Evolutionary conservation across 2,888 invertebrate species (phyloP), one percentile per base, ranked within the genome.

Genomic region (Drosophila sordidapex): DNA sequence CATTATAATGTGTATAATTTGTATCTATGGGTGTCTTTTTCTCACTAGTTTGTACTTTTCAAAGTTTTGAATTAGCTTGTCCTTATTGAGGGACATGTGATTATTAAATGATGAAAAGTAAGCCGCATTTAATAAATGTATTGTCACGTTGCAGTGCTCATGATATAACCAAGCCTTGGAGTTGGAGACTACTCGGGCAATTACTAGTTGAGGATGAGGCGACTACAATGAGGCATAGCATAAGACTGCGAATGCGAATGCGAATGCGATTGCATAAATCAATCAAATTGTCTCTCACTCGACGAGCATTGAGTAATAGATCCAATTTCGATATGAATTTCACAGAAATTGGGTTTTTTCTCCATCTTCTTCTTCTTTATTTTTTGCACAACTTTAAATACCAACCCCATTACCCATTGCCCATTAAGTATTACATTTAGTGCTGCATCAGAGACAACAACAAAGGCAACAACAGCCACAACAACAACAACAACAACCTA

Each of bases 311-410:
- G 87, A 83, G 87, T 88, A 87, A 87, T 87, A 90, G 87, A 90
- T 90, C 83, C 89, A 88, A 86, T 90, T 87, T 88, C 90, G 89
- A 87, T 87, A 88, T 87, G 89, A 87, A 90, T 79, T 74, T 80
- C 52, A 63, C 76, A 74, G 83, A 85, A 90, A 83, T 83, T 78
- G 76, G 77, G 80, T 63, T 81, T 81, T 60, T 46, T 67, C 73
- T 57, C 36, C 64, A 43, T 56, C 63, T 63, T 67, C 62, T 63
- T 67, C 62, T 64, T 66, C 60, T 35, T 57, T 21, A 54, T 31
- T 62, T 68, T 82, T 81, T 74, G 75, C 76, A 76, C 79, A 90
- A 83, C 90, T 90, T 90, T 89, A 87, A 88, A 88, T 88, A 89
- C 79, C 87, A 90, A 89, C 87, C 87, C 90, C 83, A 87, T 90